Percentiles rank a stretch among this genome's conserved stretches.
These are phyloP conservation scores for Pterophyllum scalare DNA, from an alignment of 2,113 vertebrate genomes.

Conservation along the genomic window DNA sequence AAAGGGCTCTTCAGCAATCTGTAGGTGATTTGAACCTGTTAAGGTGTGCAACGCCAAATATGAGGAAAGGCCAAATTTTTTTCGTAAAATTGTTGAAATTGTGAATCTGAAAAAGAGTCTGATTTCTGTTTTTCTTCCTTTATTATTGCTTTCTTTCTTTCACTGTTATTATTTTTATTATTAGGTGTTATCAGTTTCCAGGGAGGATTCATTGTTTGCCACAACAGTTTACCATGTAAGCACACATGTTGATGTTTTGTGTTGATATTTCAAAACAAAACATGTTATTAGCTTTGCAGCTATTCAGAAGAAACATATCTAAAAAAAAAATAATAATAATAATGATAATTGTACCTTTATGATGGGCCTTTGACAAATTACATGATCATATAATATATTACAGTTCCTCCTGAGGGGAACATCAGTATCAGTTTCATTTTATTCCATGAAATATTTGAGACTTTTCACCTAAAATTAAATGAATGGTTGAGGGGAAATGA, in stretches of 20 bases:
- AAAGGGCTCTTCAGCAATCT: background rate
- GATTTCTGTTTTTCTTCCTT: background rate
- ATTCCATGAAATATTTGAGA: too few species aligned
- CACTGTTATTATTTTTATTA: background rate
- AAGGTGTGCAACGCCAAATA: background rate
- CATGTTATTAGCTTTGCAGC: background rate
- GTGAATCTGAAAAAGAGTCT: background rate
- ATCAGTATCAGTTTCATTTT: too few species aligned
- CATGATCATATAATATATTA: background rate
- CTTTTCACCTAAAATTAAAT: background rate
- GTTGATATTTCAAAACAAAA: background rate
- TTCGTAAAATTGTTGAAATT: background rate
- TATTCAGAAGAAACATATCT: background rate
- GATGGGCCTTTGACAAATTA: background rate
- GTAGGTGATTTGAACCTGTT: background rate
- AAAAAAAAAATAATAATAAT: background rate
- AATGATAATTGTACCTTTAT: background rate
- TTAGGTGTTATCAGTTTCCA: background rate
- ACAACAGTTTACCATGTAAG: background rate
- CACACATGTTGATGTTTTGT: background rate
- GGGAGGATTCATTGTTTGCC: background rate
- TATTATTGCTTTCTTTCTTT: background rate
- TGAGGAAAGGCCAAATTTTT: background rate
- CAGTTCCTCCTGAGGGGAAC: background rate
- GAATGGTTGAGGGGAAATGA: background rate